Evolutionary conservation across 1,140 invertebrate genomes (phyloP), one percentile per base, ranked within the genome.

Genomic region (Ceratina australensis): DNA sequence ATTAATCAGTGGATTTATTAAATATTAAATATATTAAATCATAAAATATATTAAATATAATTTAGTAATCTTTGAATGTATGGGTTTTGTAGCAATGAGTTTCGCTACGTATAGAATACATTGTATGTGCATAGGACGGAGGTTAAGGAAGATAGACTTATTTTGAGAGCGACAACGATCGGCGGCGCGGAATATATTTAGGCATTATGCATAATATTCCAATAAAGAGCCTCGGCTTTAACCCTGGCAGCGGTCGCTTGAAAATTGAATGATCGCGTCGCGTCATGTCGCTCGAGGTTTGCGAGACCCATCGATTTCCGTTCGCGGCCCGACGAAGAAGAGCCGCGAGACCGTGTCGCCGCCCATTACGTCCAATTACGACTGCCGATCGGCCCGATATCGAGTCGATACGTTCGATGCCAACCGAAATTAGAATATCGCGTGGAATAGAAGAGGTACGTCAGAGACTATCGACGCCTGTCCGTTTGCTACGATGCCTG

Each of bases 281-380:
- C 5, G 33, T 42, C 33, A 42, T 42, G 33, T 42, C 33, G 33
- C 59, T n/a, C 24, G 57, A 49, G 42, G 69, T 61, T 42, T 24
- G 50, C 57, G 57, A 68, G 18, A 71, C 22, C 60, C 57, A 61
- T 76, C 56, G 67, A 54, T 71, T 77, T 77, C 74, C 57, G 74
- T 71, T 77, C 47, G 56, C 3, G 2, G 66, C 22, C 22, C 20
- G 26, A 64, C 28, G 24, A 28, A 63, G 73, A 60, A 12, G n/a
- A 13, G 47, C 8, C 47, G 16, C 47, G 57, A 24, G 3, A 71
- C 28, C 24, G 66, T 42, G 33, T 33, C 67, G 57, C 47, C 49
- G 10, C 47, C 33, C 47, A 77, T 77, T 77, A 61, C 57, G 67
- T 71, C 28, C 57, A 71, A 71, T 77, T 71, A 77, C 67, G 57